Evolutionary conservation across 2,888 invertebrate genomes (phyloP).

Genomic region (Kryphioiulus occultus): DNA sequence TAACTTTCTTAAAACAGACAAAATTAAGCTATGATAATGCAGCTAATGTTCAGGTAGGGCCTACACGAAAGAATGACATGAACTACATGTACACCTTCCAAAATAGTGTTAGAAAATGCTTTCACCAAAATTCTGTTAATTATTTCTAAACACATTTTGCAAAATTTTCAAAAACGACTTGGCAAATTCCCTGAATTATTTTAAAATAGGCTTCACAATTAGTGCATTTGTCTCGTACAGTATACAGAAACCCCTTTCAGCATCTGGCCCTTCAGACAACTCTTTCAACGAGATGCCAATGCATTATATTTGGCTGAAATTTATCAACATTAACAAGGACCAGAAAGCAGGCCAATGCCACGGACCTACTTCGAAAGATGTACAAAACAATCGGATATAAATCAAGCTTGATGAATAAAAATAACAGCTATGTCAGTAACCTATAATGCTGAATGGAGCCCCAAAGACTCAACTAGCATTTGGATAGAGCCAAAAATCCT

Average conservation of each 20-base stretch:
- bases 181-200: no score
- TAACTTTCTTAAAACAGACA: no score
- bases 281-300: neutral
- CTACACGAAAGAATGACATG: no score
- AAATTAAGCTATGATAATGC: no score
- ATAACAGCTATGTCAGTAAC: neutral
- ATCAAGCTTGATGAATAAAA: neutral
- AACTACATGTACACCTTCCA: no score
- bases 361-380: neutral
- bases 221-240: no score
- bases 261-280: neutral
- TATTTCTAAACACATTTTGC: no score
- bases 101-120: no score
- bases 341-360: constrained; percentile 9
- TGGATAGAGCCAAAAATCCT: neutral
- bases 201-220: no score
- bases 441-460: neutral
- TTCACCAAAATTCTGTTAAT: no score
- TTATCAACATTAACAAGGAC: neutral
- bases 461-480: neutral
- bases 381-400: constrained; percentile 13
- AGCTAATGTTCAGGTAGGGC: no score
- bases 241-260: neutral
- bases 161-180: no score
- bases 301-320: neutral